phyloP scores from a whole-genome alignment of 2,888 invertebrate species.

The Papilio gigon region DNA sequence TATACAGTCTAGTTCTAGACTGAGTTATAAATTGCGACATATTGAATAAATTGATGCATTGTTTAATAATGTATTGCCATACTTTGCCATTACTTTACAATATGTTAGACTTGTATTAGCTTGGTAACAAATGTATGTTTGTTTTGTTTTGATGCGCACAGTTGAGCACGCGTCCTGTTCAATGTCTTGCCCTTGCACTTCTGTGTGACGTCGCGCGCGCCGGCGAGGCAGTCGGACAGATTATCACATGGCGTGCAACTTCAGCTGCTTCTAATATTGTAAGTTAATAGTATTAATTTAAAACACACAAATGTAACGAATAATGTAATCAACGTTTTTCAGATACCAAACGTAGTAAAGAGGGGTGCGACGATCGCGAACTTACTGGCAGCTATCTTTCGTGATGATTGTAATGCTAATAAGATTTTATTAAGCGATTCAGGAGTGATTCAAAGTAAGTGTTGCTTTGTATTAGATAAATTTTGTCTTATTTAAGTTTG shows the following conservation, averaged over 20 bases:
- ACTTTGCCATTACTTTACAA: constrained; percentile 9
- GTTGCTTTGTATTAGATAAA: not conserved
- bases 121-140: not conserved
- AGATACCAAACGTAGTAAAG: constrained; percentile 58
- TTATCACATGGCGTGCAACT: constrained; percentile 70
- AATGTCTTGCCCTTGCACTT: constrained; percentile 66
- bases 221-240: constrained; percentile 63
- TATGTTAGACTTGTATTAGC: not conserved
- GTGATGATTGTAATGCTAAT: constrained; percentile 59
- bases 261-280: constrained; percentile 59
- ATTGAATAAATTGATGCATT: not conserved
- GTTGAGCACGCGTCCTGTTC: constrained; percentile 62
- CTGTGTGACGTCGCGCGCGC: constrained; percentile 65
- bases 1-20: not conserved
- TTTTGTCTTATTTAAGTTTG: not conserved
- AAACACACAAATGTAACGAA: not conserved
- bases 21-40: not conserved
- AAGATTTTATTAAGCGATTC: constrained; percentile 56
- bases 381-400: constrained; percentile 66
- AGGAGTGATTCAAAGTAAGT: constrained; percentile 63
- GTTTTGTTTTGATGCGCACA: constrained; percentile 44
- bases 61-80: not conserved
- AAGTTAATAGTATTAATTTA: constrained; percentile 35
- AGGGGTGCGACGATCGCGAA: constrained; percentile 65
- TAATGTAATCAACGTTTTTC: not conserved